Evolutionary conservation across 1,140 invertebrate species (phyloP).

Genomic region (Diuraphis noxia): DNA sequence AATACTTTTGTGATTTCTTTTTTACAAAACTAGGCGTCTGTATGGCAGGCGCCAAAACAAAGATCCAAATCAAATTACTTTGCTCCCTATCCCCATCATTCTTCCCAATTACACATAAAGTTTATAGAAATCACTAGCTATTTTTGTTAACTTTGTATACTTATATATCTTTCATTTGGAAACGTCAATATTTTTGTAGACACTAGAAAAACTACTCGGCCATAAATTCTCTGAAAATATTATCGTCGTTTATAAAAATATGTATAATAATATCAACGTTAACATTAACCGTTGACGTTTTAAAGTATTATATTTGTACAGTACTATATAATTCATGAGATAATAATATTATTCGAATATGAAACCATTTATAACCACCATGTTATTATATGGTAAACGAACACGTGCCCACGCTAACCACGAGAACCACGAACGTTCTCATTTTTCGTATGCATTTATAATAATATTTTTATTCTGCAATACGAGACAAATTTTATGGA

Average conservation of each 20-base stretch:
- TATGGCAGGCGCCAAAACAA: neutral
- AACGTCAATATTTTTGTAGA: neutral
- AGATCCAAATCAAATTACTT: constrained; percentile 37
- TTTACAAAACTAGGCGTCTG: neutral
- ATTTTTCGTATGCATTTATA: neutral
- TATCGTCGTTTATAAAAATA: neutral
- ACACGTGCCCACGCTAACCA: neutral
- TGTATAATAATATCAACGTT: neutral
- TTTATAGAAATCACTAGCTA: neutral
- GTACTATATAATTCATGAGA: neutral
- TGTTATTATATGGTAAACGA: neutral
- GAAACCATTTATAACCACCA: neutral
- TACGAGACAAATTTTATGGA: neutral
- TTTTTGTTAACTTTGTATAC: neutral
- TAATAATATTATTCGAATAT: neutral
- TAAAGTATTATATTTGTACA: neutral
- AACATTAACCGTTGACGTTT: neutral
- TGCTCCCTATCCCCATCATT: neutral
- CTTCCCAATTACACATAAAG: constrained; percentile 20
- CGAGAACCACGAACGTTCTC: neutral
- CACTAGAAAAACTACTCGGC: neutral
- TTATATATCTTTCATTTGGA: constrained; percentile 20
- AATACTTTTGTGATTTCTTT: neutral
- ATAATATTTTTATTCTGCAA: neutral
- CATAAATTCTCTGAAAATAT: neutral